Evolutionary conservation across 2,888 invertebrate species (phyloP).

Genomic region (Emmelina monodactyla): DNA sequence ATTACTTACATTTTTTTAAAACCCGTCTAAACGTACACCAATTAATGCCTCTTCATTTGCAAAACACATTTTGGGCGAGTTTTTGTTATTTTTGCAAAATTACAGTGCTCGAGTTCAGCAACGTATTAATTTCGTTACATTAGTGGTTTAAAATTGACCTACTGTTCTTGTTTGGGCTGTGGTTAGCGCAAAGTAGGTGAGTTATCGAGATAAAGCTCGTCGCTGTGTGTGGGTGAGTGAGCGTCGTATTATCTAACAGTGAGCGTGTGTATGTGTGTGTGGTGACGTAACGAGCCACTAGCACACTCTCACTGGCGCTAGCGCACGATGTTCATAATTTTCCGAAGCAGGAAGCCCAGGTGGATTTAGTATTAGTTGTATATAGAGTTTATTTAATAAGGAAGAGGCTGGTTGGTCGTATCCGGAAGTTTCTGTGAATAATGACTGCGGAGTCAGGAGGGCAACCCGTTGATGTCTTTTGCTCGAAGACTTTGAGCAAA

Average conservation of each 20-base stretch:
- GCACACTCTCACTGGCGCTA: conserved; percentile 49
- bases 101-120: too few species aligned
- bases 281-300: conserved; percentile 41
- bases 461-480: conserved; percentile 17
- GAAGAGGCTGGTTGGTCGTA: conserved; percentile 1
- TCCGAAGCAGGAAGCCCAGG: conserved; percentile 46
- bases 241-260: conserved; percentile 64
- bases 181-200: conserved; percentile 3
- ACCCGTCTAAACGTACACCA: too few species aligned
- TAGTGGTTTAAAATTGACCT: not conserved
- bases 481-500: conserved; percentile 2
- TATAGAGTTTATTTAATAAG: conserved; percentile 12
- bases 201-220: not conserved
- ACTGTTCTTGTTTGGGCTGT: not conserved
- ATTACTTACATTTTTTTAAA: too few species aligned
- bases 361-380: conserved; percentile 31
- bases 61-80: too few species aligned
- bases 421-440: not conserved
- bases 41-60: too few species aligned
- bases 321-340: too few species aligned
- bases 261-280: conserved; percentile 59
- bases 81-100: too few species aligned
- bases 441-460: not conserved
- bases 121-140: conserved; percentile 1
- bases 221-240: conserved; percentile 57